Base-by-base conservation (phyloP, 2,888 invertebrate species). In the Sphaerophoria rueppellii region DNA sequence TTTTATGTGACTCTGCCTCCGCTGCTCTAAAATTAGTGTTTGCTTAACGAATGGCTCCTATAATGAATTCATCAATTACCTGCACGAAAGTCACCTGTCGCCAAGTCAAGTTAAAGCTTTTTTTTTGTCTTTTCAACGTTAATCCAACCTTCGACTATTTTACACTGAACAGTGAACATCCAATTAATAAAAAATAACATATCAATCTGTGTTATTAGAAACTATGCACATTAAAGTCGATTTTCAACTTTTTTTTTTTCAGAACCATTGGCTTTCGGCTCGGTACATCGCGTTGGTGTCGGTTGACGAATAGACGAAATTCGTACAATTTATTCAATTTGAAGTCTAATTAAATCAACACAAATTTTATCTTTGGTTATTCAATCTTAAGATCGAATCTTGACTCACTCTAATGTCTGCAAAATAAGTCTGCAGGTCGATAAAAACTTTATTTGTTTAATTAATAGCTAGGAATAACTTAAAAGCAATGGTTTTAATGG, bases 1-100 rank as follows among this genome's bases (percentile, higher is more conserved):
- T 55, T 9, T 9, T 43, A 61, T 46, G 60, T 34, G 76, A 16
- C 0, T 55, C 16, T 60, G 32, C 40, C 67, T 67, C 37, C 40
- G 54, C 40, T 40, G 40, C 40, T 32, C 86, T 78, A 12, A 69
- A 74, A 86, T 75, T 78, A 85, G 70, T 82, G 75, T 86, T 80
- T 81, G 72, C 67, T 71, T 83, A 79, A 71, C 74, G 69, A 75
- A 77, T 70, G 69, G 65, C 74, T 77, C 73, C 74, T 67, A 75
- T 87, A 86, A 87, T 86, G 75, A 87, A 82, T 86, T 86, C 76
- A 82, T 82, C 87, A 87, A 87, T 87, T 87, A 87, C 71, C 82
- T 72, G 87, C 87, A 87, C 87, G 87, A 86, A 85, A 85, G 82
- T 82, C 71, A 80, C 65, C 71, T 87, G 72, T 57, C 69, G 75